A percentile compares a stretch with the other conserved stretches of the same genome.
Evolutionary conservation across 1,140 invertebrate species (phyloP).

Genomic region (Zaprionus inermis): DNA sequence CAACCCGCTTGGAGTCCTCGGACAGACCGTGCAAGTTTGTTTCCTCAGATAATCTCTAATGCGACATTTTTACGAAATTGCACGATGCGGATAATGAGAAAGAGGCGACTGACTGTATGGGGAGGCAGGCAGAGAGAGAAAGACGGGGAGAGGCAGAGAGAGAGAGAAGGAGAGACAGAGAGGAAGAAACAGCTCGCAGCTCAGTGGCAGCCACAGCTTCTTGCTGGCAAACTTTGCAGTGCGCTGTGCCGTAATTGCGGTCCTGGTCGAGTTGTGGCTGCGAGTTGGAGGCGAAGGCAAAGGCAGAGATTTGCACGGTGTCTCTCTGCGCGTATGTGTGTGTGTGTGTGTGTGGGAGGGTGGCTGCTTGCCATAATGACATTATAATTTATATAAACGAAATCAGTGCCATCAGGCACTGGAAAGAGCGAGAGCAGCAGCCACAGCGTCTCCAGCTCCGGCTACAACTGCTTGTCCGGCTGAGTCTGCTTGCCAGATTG

Average conservation of each 20-base stretch:
- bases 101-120: conserved; percentile 53
- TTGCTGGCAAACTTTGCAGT: conserved; percentile 50
- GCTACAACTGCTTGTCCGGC: background rate
- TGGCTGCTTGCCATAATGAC: conserved; percentile 82
- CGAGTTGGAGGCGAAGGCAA: conserved; percentile 9
- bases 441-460: conserved; percentile 23
- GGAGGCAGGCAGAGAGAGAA: background rate
- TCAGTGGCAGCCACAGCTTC: background rate
- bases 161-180: conserved; percentile 13
- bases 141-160: conserved; percentile 17
- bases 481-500: conserved; percentile 53
- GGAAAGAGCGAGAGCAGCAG: conserved; percentile 7
- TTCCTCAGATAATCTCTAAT: conserved; percentile 81
- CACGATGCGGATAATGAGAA: conserved; percentile 81
- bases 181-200: conserved; percentile 13
- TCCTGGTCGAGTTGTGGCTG: conserved; percentile 33
- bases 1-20: conserved; percentile 3
- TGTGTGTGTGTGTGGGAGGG: conserved; percentile 22
- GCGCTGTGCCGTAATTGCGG: conserved; percentile 63
- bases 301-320: conserved; percentile 30
- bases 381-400: conserved; percentile 84
- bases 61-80: conserved; percentile 83
- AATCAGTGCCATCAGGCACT: conserved; percentile 64
- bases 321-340: background rate
- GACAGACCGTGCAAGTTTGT: conserved; percentile 72